Conservation (phyloP, 2,113 vertebrate genomes). For the Myocastor coypus region DNA sequence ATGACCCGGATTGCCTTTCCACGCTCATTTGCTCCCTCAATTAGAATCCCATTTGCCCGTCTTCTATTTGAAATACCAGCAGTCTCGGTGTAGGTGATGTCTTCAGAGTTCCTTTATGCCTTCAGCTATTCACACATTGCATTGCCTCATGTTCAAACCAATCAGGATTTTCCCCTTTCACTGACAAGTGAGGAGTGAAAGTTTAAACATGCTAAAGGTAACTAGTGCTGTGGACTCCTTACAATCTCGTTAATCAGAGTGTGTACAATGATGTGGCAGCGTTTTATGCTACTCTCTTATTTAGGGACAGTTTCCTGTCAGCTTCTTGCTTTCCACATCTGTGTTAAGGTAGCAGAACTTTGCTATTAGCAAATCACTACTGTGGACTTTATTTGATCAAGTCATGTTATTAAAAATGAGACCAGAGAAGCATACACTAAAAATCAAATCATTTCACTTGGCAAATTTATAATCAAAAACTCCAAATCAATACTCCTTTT, state of each 20-base stretch:
- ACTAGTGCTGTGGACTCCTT: background rate
- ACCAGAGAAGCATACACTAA: constrained; percentile 13
- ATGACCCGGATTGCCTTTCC: background rate
- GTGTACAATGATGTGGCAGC: background rate
- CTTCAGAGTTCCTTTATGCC: background rate
- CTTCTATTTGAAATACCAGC: background rate
- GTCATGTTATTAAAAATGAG: background rate
- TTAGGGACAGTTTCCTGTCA: background rate
- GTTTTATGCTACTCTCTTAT: background rate
- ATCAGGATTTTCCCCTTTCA: background rate
- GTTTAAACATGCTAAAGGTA: constrained; percentile 62
- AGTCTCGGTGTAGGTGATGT: background rate
- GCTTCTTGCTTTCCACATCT: constrained; percentile 41
- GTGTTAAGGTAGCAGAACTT: background rate
- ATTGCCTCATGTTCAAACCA: background rate
- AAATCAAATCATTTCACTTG: constrained; percentile 23
- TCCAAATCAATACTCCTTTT: constrained; percentile 61
- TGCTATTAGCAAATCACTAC: constrained; percentile 42
- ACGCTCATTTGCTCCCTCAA: background rate
- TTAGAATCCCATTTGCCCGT: background rate
- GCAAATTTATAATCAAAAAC: constrained; percentile 10
- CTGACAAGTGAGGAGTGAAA: constrained; percentile 61
- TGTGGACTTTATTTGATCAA: constrained; percentile 56
- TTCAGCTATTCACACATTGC: background rate
- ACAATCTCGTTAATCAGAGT: background rate